phyloP scores from a whole-genome alignment of 1,140 invertebrate species.

The Drosophila rufa region DNA sequence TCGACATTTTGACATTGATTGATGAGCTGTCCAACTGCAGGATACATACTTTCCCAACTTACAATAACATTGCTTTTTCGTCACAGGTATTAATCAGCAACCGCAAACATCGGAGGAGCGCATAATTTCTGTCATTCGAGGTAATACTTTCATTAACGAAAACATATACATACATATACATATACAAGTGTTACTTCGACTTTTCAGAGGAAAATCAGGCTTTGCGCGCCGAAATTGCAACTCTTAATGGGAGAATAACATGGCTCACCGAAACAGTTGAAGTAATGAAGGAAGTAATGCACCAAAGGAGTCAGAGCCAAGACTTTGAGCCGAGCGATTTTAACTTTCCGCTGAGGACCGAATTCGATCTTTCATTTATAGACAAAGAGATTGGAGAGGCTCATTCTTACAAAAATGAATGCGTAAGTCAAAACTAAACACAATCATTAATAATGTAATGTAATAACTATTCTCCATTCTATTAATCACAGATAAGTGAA shows the following conservation, averaged over 20 bases:
- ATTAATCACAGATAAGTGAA: not conserved
- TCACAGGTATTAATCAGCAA: not conserved
- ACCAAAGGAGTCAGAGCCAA: not conserved
- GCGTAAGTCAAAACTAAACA: not conserved
- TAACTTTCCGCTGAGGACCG: not conserved
- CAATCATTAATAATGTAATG: not conserved
- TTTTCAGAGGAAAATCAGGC: conserved; percentile 7
- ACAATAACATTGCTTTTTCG: not conserved
- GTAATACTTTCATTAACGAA: not conserved
- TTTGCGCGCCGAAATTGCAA: not conserved
- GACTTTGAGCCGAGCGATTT: not conserved
- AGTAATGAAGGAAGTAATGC: not conserved
- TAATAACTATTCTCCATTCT: not conserved
- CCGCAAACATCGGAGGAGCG: not conserved
- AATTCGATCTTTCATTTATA: conserved; percentile 5
- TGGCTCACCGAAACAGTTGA: conserved; percentile 1
- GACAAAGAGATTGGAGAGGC: conserved; percentile 4
- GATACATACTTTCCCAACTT: too few relatives aligned
- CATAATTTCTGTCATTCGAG: conserved; percentile 4
- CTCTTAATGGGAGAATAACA: not conserved
- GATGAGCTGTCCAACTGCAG: too few relatives aligned
- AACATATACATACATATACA: too few relatives aligned
- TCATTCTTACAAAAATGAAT: not conserved
- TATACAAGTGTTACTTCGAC: not conserved
- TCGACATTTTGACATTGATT: too few relatives aligned